These are phyloP conservation scores for Girardia tigrina DNA, from an alignment of 2,888 invertebrate genomes.

Conservation along the genomic window DNA sequence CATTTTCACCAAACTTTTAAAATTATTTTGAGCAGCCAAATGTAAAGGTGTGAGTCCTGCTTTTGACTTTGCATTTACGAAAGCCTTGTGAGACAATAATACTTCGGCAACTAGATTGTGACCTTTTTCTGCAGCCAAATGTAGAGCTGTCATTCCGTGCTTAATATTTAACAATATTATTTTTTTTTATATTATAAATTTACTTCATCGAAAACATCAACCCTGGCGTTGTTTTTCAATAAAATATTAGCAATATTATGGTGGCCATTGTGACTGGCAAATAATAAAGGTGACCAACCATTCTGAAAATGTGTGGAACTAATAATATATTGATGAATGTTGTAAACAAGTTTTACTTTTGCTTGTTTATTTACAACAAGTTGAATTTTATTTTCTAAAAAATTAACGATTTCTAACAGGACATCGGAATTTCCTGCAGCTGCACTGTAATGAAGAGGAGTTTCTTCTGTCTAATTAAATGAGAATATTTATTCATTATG, in stretches of 20 bases:
- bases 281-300: constrained; percentile 86
- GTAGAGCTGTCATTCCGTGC: constrained; percentile 68
- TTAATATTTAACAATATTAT: too few relatives aligned
- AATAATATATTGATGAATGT: constrained; percentile 21
- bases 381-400: constrained; percentile 75
- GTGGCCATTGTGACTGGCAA: constrained; percentile 87
- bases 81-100: constrained; percentile 82
- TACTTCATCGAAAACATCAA: constrained; percentile 93
- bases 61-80: constrained; percentile 92
- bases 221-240: constrained; percentile 80
- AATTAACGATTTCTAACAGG: constrained; percentile 76
- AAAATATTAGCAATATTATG: constrained; percentile 71
- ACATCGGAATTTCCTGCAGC: constrained; percentile 87
- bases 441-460: constrained; percentile 86
- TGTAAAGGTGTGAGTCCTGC: constrained; percentile 90
- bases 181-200: constrained; percentile 35
- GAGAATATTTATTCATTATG: too few relatives aligned
- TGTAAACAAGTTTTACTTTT: constrained; percentile 54
- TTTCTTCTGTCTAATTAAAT: constrained; percentile 64
- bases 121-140: constrained; percentile 75
- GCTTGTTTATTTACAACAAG: constrained; percentile 84
- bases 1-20: constrained; percentile 71
- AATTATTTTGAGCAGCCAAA: constrained; percentile 88
- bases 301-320: constrained; percentile 41
- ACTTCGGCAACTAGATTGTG: constrained; percentile 59